Base-by-base conservation (phyloP, 2,888 invertebrate species). In the Machimus rusticus region DNA sequence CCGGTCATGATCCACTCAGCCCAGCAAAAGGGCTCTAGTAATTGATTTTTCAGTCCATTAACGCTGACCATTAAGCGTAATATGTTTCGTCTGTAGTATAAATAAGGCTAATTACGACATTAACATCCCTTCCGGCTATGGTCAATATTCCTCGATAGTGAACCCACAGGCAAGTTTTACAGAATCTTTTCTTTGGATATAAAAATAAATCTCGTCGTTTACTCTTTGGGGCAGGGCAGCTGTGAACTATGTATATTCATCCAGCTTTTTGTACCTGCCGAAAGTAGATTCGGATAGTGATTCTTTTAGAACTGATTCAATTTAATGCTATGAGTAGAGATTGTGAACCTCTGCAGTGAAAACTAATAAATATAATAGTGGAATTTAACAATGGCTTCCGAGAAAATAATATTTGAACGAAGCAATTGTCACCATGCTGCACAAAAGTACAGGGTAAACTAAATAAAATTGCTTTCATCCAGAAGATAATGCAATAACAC, bases 1-100 rank as follows among this genome's bases (percentile, higher is more conserved):
- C 23, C 12, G 66, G n/a, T 28, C 6, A 28, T 66, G 51, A 51
- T 66, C 23, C 66, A 23, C 28, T 66, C 19, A 66, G 76, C 12
- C 16, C 3, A 31, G 31, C 28, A 23, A 74, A 34, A 28, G 74
- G 74, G 74, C 74, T 74, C 23, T 5, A 23, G 77, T 77, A 77
- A 77, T 77, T 77, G 77, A 77, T 77, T 77, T 77, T 77, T 37
- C 77, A 77, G 37, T 77, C 77, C 77, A 77, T 77, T 77, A 37
- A 77, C 19, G 39, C 43, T n/a, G 78, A n/a, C 78, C 78, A 78
- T 78, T 43, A 43, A 46, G 46, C 39, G 78, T 39, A 46, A 78
- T 78, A 78, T 43, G 78, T 78, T 78, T 78, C 78, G 78, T 19
- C 37, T 78, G 19, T 19, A 39, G 78, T 78, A 78, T 78, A 78